These are phyloP conservation scores for Leptosomus discolor DNA, from an alignment of 2,113 vertebrate species.

Conservation along the genomic window DNA sequence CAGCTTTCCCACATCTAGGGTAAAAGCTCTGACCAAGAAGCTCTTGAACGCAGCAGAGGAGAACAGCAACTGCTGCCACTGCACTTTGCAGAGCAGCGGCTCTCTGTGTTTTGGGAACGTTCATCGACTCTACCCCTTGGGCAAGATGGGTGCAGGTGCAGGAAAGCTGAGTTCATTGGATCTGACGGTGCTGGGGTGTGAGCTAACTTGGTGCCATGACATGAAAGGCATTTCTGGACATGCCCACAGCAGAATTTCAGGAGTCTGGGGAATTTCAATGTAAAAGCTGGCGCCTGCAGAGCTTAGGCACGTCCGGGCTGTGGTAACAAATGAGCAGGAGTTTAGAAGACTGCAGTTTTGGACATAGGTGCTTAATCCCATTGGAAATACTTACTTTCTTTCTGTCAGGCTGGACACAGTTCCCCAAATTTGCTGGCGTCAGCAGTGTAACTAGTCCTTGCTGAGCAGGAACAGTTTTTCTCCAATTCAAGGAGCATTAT, in stretches of 20 bases:
- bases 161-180: conserved; percentile 12
- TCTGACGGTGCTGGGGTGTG: background rate
- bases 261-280: conserved; percentile 43
- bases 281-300: background rate
- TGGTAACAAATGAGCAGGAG: background rate
- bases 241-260: conserved; percentile 33
- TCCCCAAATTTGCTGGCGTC: background rate
- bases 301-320: conserved; percentile 6
- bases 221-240: conserved; percentile 29
- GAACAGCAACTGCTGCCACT: background rate
- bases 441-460: background rate
- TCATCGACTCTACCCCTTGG: background rate
- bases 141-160: conserved; percentile 10
- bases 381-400: background rate
- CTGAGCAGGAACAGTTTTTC: background rate
- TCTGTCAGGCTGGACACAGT: background rate
- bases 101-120: background rate
- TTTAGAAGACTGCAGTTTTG: background rate
- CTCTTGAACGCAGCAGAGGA: background rate
- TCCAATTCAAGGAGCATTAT: background rate
- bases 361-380: background rate
- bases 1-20: conserved; percentile 54
- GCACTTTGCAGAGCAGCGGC: background rate
- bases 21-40: background rate
- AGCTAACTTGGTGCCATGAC: background rate